Conservation (phyloP, 2,888 invertebrate species). For the Drosophila setosimentum region DNA sequence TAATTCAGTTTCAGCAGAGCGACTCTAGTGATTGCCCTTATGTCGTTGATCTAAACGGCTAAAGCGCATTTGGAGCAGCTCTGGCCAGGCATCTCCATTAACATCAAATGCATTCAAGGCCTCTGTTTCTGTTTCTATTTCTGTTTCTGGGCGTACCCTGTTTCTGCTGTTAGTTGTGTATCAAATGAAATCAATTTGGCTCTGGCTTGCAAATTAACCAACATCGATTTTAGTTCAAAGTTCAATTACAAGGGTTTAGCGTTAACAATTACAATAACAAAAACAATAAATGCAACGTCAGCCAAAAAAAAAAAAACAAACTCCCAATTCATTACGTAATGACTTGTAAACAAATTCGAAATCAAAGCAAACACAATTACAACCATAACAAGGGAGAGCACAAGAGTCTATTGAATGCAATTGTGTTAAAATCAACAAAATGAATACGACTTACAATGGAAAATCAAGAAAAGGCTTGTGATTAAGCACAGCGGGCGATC, state of each 20-base stretch:
- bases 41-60: conserved; percentile 26
- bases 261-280: conserved; percentile 15
- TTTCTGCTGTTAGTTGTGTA: conserved; percentile 49
- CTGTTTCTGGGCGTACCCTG: conserved; percentile 35
- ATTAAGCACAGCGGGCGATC: conserved; percentile 30
- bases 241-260: conserved; percentile 54
- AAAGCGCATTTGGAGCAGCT: conserved; percentile 34
- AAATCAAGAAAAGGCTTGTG: conserved; percentile 17
- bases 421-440: conserved; percentile 40
- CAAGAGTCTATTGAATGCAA: conserved; percentile 58
- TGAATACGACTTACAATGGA: conserved; percentile 32
- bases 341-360: conserved; percentile 51
- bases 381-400: conserved; percentile 64
- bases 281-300: conserved; percentile 53
- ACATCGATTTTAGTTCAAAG: conserved; percentile 57
- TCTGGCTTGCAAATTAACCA: conserved; percentile 51
- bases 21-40: conserved; percentile 41
- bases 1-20: conserved; percentile 68
- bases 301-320: conserved; percentile 15
- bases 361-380: conserved; percentile 47
- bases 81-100: conserved; percentile 38
- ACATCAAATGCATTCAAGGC: conserved; percentile 63
- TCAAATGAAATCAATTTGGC: conserved; percentile 55
- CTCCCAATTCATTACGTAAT: conserved; percentile 60
- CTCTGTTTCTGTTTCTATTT: conserved; percentile 5